phyloP scores from a whole-genome alignment of 2,113 vertebrate genomes.

The Rhabdomys dilectus region DNA sequence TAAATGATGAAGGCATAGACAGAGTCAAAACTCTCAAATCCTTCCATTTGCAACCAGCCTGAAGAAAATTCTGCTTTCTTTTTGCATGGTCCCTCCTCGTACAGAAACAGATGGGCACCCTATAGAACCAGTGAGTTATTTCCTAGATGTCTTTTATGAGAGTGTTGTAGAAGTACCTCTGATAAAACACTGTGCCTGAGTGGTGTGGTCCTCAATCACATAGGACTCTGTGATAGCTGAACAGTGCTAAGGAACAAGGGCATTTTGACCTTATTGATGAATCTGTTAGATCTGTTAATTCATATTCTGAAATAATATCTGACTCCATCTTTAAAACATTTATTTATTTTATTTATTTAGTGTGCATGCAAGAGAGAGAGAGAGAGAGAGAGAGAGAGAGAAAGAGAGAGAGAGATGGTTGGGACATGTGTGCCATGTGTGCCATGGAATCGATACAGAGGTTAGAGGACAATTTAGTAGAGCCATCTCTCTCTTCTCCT shows the following conservation, averaged over 20 bases:
- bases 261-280: background rate
- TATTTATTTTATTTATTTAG: background rate
- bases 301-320: constrained; percentile 30
- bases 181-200: background rate
- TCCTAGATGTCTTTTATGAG: constrained; percentile 37
- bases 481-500: no score
- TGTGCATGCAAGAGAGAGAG: no score
- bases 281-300: background rate
- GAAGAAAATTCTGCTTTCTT: background rate
- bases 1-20: background rate
- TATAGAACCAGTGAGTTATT: constrained; percentile 62
- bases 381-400: no score
- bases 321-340: background rate
- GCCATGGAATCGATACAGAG: background rate
- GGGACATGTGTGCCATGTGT: background rate
- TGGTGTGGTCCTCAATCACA: background rate
- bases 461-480: background rate
- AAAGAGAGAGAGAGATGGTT: no score
- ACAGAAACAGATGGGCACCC: background rate
- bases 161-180: constrained; percentile 39
- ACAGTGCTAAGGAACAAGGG: background rate
- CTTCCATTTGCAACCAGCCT: background rate
- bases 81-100: constrained; percentile 12
- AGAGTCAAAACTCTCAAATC: background rate
- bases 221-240: background rate